A percentile compares a stretch with the other conserved stretches of the same genome.
These are phyloP conservation scores for Drosophila niveifrons DNA, from an alignment of 2,888 invertebrate genomes.

Conservation along the genomic window DNA sequence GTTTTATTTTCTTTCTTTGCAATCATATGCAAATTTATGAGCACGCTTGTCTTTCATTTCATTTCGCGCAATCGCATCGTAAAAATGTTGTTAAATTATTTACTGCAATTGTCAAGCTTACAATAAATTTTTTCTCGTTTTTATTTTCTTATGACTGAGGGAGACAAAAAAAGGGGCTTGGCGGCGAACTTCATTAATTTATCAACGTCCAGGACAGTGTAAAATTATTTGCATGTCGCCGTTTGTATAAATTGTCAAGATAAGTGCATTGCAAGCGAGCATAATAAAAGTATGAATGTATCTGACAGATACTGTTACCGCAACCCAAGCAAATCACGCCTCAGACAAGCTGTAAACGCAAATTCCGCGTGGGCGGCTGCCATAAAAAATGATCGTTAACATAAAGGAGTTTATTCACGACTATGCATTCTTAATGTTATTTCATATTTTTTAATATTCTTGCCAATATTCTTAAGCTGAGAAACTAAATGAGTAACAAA, in stretches of 20 bases:
- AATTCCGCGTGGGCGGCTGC: slow-evolving; percentile 47
- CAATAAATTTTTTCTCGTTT: slow-evolving; percentile 10
- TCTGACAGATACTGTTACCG: slow-evolving; percentile 56
- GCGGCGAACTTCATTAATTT: slow-evolving; percentile 65
- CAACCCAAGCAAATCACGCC: slow-evolving; percentile 62
- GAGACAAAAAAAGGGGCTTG: slow-evolving; percentile 54
- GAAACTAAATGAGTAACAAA: slow-evolving; percentile 2
- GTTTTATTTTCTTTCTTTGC: slow-evolving; percentile 11
- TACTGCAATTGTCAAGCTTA: slow-evolving; percentile 47
- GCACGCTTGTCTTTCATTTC: slow-evolving; percentile 39
- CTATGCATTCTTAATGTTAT: slow-evolving; percentile 15
- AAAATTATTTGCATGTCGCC: slow-evolving; percentile 48
- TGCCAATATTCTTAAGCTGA: slow-evolving; percentile 1
- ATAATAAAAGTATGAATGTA: slow-evolving; percentile 44
- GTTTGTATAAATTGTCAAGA: slow-evolving; percentile 44
- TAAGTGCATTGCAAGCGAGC: slow-evolving; percentile 34
- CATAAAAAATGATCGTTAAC: slow-evolving; percentile 46
- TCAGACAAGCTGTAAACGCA: slow-evolving; percentile 43
- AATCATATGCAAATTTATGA: slow-evolving; percentile 67
- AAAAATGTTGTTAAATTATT: slow-evolving; percentile 65
- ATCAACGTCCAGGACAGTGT: slow-evolving; percentile 53
- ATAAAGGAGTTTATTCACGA: slow-evolving; percentile 2
- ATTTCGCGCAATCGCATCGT: slow-evolving; percentile 59
- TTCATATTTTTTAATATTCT: slow-evolving; percentile 11
- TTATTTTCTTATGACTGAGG: background rate